Conservation (phyloP, 2,797 vertebrate species). For the Kryptolebias ocellatus region DNA sequence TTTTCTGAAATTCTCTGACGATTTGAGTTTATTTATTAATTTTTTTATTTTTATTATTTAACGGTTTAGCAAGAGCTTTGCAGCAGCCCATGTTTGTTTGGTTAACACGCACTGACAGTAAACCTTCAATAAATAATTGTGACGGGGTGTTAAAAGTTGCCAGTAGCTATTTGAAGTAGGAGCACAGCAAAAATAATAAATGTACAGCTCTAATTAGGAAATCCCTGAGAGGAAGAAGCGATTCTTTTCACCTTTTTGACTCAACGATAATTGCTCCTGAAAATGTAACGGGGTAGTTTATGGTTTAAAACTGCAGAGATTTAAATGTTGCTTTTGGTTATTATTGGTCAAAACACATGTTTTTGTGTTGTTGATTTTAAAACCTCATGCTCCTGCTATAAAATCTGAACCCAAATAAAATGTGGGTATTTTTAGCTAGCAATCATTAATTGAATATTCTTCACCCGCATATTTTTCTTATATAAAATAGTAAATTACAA, state of each 20-base stretch:
- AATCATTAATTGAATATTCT: neutral
- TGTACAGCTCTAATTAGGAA: conserved; percentile 24
- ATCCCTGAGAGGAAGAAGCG: conserved; percentile 22
- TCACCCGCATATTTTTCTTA: no score
- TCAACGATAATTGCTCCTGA: conserved; percentile 25
- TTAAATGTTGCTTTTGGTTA: neutral
- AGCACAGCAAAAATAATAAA: conserved; percentile 35
- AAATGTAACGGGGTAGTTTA: conserved; percentile 7
- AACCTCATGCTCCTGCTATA: neutral
- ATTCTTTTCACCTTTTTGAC: conserved; percentile 35
- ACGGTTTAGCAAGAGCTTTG: conserved; percentile 1
- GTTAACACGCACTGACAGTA: conserved; percentile 12
- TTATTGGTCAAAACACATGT: conserved; percentile 4
- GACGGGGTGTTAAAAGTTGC: conserved; percentile 33
- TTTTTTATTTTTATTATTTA: no score
- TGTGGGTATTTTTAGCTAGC: conserved; percentile 1
- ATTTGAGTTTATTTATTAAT: neutral
- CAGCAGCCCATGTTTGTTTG: conserved; percentile 20
- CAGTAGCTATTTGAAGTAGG: conserved; percentile 27
- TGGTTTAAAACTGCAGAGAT: conserved; percentile 12
- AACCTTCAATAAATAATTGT: conserved; percentile 32
- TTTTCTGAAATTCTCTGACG: conserved; percentile 2
- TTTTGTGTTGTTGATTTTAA: neutral
- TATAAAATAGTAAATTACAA: no score
- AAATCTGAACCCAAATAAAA: conserved; percentile 1